A percentile compares a stretch with the other conserved stretches of the same genome.
These are phyloP conservation scores for Tanypteryx hageni DNA, from an alignment of 2,888 invertebrate species.

Conservation along the genomic window DNA sequence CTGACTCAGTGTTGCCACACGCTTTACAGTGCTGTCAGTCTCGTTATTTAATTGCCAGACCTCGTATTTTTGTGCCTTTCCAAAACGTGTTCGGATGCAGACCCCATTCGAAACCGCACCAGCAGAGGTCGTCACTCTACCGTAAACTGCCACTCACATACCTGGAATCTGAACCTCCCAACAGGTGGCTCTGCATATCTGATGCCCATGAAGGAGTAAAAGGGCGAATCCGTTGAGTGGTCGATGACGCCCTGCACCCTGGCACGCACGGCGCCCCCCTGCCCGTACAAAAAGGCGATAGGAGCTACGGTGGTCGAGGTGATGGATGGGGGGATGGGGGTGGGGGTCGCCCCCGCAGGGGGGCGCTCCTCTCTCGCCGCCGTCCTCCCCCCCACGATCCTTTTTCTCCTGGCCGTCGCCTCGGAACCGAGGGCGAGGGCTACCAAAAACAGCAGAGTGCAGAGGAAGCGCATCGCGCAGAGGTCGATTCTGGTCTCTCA, in stretches of 20 bases:
- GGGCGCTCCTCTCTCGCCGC: conserved; percentile 73
- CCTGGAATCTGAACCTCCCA: conserved; percentile 79
- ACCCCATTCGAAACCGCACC: too few relatives aligned
- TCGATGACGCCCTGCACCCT: neutral
- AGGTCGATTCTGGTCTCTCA: neutral
- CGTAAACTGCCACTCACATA: too few relatives aligned
- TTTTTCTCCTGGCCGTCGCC: conserved; percentile 67
- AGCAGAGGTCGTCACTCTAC: too few relatives aligned
- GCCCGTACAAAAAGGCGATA: conserved; percentile 81
- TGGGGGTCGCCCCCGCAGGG: conserved; percentile 65
- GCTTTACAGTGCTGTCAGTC: too few relatives aligned
- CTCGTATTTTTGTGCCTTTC: too few relatives aligned
- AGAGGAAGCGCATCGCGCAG: neutral
- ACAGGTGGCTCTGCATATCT: conserved; percentile 82
- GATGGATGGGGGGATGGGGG: neutral
- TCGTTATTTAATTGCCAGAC: too few relatives aligned
- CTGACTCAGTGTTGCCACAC: too few relatives aligned
- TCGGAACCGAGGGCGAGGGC: neutral
- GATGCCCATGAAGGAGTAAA: conserved; percentile 86
- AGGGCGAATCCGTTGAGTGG: neutral
- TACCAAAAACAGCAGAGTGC: neutral
- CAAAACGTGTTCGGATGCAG: too few relatives aligned
- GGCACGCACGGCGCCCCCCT: conserved; percentile 78
- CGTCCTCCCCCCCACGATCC: conserved; percentile 83
- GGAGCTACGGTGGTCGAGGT: conserved; percentile 76